A percentile compares a stretch with the other conserved stretches of the same genome.
phyloP scores from a whole-genome alignment of 2,797 vertebrate genomes.

The Sylvia borin region DNA sequence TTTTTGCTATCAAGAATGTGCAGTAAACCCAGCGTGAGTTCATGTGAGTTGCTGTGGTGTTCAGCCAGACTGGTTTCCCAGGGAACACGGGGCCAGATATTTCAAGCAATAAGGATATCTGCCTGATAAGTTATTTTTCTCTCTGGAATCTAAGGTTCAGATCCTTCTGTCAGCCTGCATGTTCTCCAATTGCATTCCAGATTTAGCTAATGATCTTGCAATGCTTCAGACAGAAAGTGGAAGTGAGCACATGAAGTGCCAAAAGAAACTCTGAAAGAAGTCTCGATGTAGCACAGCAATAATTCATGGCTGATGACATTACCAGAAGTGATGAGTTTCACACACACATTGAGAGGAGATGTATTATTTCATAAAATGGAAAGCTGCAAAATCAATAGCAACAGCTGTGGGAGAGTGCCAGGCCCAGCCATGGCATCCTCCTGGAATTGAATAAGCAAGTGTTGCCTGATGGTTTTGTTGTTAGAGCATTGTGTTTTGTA shows the following conservation, averaged over 20 bases:
- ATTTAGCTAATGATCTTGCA: conserved; percentile 16
- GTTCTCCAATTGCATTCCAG: conserved; percentile 32
- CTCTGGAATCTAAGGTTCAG: conserved; percentile 34
- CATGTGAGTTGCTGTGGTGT: conserved; percentile 53
- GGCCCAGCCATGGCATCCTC: conserved; percentile 5
- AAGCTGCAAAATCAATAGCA: conserved; percentile 40
- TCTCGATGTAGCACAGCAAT: neutral
- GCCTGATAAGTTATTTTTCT: conserved; percentile 63
- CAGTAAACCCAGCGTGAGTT: conserved; percentile 64
- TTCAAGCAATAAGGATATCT: conserved; percentile 56
- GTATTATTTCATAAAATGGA: neutral
- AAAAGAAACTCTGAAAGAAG: conserved; percentile 55
- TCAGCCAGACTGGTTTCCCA: conserved; percentile 60
- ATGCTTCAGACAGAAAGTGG: conserved; percentile 37
- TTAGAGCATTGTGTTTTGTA: conserved; percentile 22
- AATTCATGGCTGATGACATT: conserved; percentile 60
- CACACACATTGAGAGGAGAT: conserved; percentile 14
- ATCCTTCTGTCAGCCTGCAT: conserved; percentile 26
- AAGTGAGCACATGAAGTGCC: conserved; percentile 32
- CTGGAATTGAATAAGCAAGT: neutral
- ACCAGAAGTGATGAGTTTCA: conserved; percentile 47
- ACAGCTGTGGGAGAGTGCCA: neutral
- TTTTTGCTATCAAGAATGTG: conserved; percentile 54
- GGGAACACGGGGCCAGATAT: conserved; percentile 29
- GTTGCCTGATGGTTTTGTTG: neutral